These are phyloP conservation scores for Embiotoca jacksoni DNA, from an alignment of 2,113 vertebrate genomes.

Conservation along the genomic window DNA sequence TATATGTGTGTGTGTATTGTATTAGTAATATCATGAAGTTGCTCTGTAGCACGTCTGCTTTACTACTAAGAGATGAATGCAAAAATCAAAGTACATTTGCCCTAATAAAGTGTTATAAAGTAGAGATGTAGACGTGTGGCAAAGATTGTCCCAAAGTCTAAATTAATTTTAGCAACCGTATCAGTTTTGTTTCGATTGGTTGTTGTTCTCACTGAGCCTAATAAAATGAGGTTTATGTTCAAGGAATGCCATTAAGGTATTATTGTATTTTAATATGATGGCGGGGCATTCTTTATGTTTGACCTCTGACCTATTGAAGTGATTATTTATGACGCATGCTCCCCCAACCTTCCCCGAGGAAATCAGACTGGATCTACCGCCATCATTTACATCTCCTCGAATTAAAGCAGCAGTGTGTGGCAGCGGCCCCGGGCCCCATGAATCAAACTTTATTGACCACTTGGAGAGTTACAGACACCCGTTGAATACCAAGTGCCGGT, in stretches of 20 bases:
- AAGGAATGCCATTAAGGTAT: slow-evolving; percentile 55
- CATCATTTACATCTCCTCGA: slow-evolving; percentile 79
- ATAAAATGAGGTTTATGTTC: slow-evolving; percentile 34
- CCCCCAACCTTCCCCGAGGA: slow-evolving; percentile 67
- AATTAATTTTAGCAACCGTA: not conserved
- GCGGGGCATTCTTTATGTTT: slow-evolving; percentile 51
- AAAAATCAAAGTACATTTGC: not conserved
- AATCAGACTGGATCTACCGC: slow-evolving; percentile 76
- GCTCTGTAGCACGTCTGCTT: no score
- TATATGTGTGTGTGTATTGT: no score
- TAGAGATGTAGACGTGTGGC: not conserved
- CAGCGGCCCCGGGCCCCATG: slow-evolving; percentile 59
- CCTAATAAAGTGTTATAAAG: not conserved
- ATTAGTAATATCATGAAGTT: no score
- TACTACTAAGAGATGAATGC: no score
- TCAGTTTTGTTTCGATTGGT: slow-evolving; percentile 20
- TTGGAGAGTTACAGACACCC: slow-evolving; percentile 73
- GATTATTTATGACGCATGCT: slow-evolving; percentile 58
- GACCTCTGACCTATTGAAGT: slow-evolving; percentile 74
- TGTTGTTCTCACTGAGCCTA: not conserved
- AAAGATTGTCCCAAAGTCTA: not conserved
- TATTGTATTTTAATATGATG: slow-evolving; percentile 72
- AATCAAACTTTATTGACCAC: slow-evolving; percentile 83
- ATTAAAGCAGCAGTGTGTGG: slow-evolving; percentile 72
- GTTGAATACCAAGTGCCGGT: slow-evolving; percentile 69